Evolutionary conservation across 30 jellyfish, hydroid and myxozoan genomes (phyloP), one percentile per base, ranked within the genome.

Genomic region (Nemopilema nomurai): DNA sequence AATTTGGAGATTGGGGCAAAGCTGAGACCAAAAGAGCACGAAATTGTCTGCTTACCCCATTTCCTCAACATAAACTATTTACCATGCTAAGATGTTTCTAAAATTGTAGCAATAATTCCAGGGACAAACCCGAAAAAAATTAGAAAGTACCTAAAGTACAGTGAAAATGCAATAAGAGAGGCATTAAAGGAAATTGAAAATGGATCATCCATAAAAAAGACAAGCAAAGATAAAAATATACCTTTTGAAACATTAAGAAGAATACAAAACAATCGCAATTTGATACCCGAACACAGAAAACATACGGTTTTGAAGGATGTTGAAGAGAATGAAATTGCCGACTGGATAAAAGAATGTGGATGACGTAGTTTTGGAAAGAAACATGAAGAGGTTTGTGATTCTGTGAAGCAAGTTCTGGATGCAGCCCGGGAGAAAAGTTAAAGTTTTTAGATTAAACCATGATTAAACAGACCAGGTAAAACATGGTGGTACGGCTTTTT

Each of bases 401-500:
- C 63, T 16, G 62, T 70, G 27, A 70, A 70, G 25, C 80, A 70
- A 70, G 80, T 70, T 20, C 80, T 70, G 67, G 62, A 70, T 22
- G 49, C 29, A 31, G 80, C 80, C n/a, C 49, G 80, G 80, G 0
- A 70, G 28, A 18, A 31, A 28, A 70, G 80, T 70, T 4, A 28
- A 70, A 8, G 49, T 67, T 6, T 20, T 67, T 67, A 67, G 23
- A 22, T 21, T 28, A 28, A 67, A 67, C 33, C 23, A 18, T 18
- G 23, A 22, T 21, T 28, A 28, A 67, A 67, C 33, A 28, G 76
- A 16, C 76, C 76, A 18, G 76, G 76, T 28, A 67, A 19, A 21
- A 22, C 80, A 26, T 70, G 80, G 80, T 70, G 80, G 80, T 70
- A 1, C 33, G 76, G 76, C 23, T 41, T 67, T 67, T 22, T 67